Evolutionary conservation across 2,797 vertebrate genomes (phyloP).

Genomic region (Oryzias sinensis): DNA sequence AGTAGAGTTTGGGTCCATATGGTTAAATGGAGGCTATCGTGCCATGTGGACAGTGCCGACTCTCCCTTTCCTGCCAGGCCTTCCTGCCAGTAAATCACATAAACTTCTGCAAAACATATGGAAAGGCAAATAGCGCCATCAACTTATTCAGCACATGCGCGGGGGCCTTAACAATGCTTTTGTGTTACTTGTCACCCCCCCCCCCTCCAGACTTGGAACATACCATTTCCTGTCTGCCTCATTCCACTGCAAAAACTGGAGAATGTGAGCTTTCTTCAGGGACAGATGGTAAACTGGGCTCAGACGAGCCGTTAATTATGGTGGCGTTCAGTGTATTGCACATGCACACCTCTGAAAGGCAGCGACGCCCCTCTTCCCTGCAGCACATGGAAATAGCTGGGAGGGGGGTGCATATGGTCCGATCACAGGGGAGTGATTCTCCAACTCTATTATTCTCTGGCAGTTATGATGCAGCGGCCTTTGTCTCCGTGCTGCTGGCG

Average conservation of each 20-base stretch:
- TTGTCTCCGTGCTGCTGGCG: slow-evolving; percentile 5
- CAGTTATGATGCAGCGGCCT: slow-evolving; percentile 21
- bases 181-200: too few species aligned
- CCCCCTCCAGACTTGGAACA: too few species aligned
- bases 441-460: not conserved
- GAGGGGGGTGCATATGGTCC: slow-evolving; percentile 33
- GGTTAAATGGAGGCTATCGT: not conserved
- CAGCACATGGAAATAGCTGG: slow-evolving; percentile 24
- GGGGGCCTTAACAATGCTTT: slow-evolving; percentile 25
- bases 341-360: slow-evolving; percentile 37
- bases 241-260: too few species aligned
- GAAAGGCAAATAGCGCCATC: slow-evolving; percentile 67
- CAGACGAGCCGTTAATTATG: slow-evolving; percentile 31
- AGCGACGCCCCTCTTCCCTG: slow-evolving; percentile 6
- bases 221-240: too few species aligned
- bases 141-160: slow-evolving; percentile 60
- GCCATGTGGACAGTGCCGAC: slow-evolving; percentile 28
- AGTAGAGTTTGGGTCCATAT: not conserved
- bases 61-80: slow-evolving; percentile 26
- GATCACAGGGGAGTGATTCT: slow-evolving; percentile 35
- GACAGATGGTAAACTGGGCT: slow-evolving; percentile 26
- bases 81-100: slow-evolving; percentile 68
- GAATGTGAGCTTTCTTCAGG: not conserved
- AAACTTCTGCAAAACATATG: slow-evolving; percentile 65
- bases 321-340: slow-evolving; percentile 26